Conservation (phyloP, 2,113 vertebrate genomes). For the Protobothrops flavoviridis region DNA sequence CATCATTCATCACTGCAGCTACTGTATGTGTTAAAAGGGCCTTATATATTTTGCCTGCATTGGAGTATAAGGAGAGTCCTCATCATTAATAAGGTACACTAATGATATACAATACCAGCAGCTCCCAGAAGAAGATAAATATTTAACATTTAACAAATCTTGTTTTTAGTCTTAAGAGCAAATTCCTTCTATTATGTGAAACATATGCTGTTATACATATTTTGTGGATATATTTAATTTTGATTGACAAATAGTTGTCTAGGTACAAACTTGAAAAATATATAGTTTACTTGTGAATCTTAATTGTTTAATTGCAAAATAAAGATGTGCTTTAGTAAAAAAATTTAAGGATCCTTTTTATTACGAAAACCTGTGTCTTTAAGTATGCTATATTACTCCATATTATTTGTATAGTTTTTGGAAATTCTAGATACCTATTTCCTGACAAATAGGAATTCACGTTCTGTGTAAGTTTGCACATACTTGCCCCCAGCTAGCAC, state of each 20-base stretch:
- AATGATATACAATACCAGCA: slow-evolving; percentile 64
- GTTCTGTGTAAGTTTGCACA: background rate
- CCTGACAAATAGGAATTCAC: background rate
- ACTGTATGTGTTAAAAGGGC: slow-evolving; percentile 70
- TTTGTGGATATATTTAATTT: slow-evolving; percentile 78
- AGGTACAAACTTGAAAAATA: slow-evolving; percentile 73
- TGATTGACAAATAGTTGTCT: slow-evolving; percentile 73
- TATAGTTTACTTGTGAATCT: slow-evolving; percentile 74
- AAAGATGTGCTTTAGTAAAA: slow-evolving; percentile 81
- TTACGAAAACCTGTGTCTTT: background rate
- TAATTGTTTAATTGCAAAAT: slow-evolving; percentile 78
- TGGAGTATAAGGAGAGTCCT: slow-evolving; percentile 66
- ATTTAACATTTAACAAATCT: slow-evolving; percentile 69
- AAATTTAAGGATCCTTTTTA: slow-evolving; percentile 36
- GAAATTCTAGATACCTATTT: background rate
- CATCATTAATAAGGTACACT: slow-evolving; percentile 64
- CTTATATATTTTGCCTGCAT: slow-evolving; percentile 69
- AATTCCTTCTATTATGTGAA: slow-evolving; percentile 69
- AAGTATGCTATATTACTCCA: background rate
- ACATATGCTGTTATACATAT: slow-evolving; percentile 68
- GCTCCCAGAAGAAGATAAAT: slow-evolving; percentile 62
- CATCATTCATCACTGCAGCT: slow-evolving; percentile 65
- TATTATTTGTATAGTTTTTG: background rate
- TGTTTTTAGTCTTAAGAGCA: slow-evolving; percentile 69
- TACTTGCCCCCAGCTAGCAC: background rate